Base-by-base conservation (phyloP, 2,797 vertebrate species). In the Siniperca obscura region DNA sequence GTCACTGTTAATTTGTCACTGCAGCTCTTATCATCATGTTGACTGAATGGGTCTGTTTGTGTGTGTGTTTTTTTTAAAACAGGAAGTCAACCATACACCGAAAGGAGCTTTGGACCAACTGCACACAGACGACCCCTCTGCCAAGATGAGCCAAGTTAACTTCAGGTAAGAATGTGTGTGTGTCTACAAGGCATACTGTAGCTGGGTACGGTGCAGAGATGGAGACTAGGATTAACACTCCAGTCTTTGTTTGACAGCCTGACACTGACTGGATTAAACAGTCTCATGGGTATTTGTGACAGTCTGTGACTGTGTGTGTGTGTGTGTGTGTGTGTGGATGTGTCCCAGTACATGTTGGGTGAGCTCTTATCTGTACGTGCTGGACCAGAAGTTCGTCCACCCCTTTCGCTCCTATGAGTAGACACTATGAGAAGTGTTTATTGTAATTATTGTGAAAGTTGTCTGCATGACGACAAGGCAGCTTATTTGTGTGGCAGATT, bases 21-120 rank as follows among this genome's bases (percentile, higher is more conserved):
- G 44, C 36, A 44, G 19, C 62, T 27, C 7, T 73, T 50, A 48
- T 30, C 34, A 22, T 14, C 64, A 7, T 34, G 52, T 60, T 81
- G 25, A 76, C 56, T 64, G 7, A 69, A 55, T 64, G 42, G 48
- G n/a, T 68, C 27, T 70, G 21, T 42, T 30, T 71, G 7, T 75
- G 27, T 71, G 19, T 72, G 14, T 62, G 22, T 74, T 76, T 11
- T 27, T 3, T n/a, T 17, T 62, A 25, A 11, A 42, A 42, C 92
- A 96, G 96, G 94, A 92, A 68, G n/a, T 80, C 52, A 83, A 57
- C 86, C 42, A 91, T 90, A 89, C 79, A 0, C 80, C 90, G 80
- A 93, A 72, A 78, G 92, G 89, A 81, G 81, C 83, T 16, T 17
- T 89, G 84, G 93, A 95, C 9, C 89, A 68, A 59, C 84, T 80